Conservation (phyloP, 1,140 invertebrate species). For the Drosophila sproati region DNA sequence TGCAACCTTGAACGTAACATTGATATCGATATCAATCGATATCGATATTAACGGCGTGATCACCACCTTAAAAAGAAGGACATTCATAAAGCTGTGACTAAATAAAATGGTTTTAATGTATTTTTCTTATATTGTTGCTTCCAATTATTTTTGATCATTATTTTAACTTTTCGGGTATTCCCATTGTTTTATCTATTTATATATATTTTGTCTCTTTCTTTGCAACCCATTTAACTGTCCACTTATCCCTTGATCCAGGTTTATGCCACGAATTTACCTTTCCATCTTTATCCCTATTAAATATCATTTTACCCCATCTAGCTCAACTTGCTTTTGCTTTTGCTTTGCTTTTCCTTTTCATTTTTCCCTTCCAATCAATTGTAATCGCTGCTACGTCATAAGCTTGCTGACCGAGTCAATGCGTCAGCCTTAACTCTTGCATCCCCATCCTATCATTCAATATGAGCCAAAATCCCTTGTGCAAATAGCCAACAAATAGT, state of each 20-base stretch:
- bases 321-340: slow-evolving; percentile 1
- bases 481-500: slow-evolving; percentile 51
- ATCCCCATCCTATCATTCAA: neutral
- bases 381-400: slow-evolving; percentile 24
- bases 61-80: too few species aligned
- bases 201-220: neutral
- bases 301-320: slow-evolving; percentile 24
- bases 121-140: too few species aligned
- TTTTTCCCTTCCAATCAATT: slow-evolving; percentile 15
- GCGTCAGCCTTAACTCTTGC: slow-evolving; percentile 20
- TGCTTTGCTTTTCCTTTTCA: neutral
- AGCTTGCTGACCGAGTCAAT: slow-evolving; percentile 9
- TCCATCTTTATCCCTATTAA: slow-evolving; percentile 10
- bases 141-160: too few species aligned
- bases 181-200: too few species aligned
- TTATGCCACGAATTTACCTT: slow-evolving; percentile 1
- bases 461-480: slow-evolving; percentile 34
- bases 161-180: too few species aligned
- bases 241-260: neutral
- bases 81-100: too few species aligned
- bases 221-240: neutral
- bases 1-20: too few species aligned
- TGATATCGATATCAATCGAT: too few species aligned
- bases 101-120: too few species aligned
- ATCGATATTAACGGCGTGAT: too few species aligned